A percentile compares a stretch with the other conserved stretches of the same genome.
These are phyloP conservation scores for Trachelus tabidus DNA, from an alignment of 2,888 invertebrate genomes.

Conservation along the genomic window DNA sequence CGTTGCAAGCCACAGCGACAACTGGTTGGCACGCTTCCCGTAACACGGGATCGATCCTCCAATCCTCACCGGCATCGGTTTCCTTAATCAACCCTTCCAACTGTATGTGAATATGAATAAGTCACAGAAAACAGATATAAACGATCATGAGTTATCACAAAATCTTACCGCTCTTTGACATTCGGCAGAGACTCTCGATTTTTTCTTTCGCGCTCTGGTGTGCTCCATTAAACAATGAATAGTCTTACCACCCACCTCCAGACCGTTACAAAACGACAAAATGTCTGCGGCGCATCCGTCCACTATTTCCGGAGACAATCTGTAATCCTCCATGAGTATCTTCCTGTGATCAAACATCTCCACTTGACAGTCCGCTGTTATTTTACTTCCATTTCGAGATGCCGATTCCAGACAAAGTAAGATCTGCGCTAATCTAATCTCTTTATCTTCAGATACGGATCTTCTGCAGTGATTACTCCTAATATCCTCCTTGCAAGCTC, in stretches of 20 bases:
- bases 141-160: neutral
- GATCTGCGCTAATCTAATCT: constrained; percentile 88
- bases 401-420: constrained; percentile 90
- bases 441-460: constrained; percentile 83
- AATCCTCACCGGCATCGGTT: constrained; percentile 94
- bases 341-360: constrained; percentile 94
- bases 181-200: constrained; percentile 74
- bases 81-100: constrained; percentile 85
- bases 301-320: constrained; percentile 93
- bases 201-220: constrained; percentile 75
- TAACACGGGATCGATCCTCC: constrained; percentile 93
- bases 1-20: constrained; percentile 81
- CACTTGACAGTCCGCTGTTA: constrained; percentile 82
- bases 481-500: constrained; percentile 91
- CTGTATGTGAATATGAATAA: constrained; percentile 61
- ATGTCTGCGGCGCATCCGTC: constrained; percentile 89
- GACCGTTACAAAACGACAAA: constrained; percentile 76
- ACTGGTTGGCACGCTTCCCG: constrained; percentile 88
- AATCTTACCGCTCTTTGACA: constrained; percentile 79
- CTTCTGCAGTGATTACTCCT: constrained; percentile 86
- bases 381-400: constrained; percentile 78
- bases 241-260: constrained; percentile 86
- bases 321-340: constrained; percentile 92
- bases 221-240: constrained; percentile 96
- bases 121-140: neutral